Evolutionary conservation across 2,797 vertebrate species (phyloP).

Genomic region (Oreochromis mossambicus): DNA sequence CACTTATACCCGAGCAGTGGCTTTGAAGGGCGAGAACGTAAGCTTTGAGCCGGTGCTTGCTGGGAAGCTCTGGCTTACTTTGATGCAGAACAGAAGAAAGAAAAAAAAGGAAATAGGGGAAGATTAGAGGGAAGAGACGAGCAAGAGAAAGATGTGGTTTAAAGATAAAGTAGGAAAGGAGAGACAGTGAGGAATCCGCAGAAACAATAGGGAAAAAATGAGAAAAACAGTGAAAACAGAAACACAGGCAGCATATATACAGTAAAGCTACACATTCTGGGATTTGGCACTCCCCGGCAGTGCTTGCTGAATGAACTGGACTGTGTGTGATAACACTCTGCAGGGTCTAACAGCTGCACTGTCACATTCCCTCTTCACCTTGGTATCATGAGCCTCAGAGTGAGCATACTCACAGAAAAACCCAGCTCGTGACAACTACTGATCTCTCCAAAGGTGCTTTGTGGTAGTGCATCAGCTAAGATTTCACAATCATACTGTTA

Average conservation of each 20-base stretch:
- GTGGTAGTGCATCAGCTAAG: not conserved
- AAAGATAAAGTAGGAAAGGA: conserved; percentile 9
- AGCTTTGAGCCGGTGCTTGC: conserved; percentile 52
- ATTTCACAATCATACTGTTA: not conserved
- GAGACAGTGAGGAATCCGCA: not conserved
- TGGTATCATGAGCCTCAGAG: conserved; percentile 13
- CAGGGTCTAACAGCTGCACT: conserved; percentile 49
- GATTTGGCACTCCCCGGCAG: conserved; percentile 2
- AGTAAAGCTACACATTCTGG: conserved; percentile 6
- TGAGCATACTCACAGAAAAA: not conserved
- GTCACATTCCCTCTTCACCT: conserved; percentile 29
- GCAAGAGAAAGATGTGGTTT: conserved; percentile 11
- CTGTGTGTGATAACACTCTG: conserved; percentile 43
- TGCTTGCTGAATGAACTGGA: conserved; percentile 37
- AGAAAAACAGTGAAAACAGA: not conserved
- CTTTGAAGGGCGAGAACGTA: conserved; percentile 48
- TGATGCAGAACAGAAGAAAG: conserved; percentile 47
- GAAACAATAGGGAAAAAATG: not conserved
- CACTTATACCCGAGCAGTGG: conserved; percentile 23
- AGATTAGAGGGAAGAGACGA: conserved; percentile 35
- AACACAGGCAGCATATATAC: not conserved
- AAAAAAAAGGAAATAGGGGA: not conserved
- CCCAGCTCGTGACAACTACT: not conserved
- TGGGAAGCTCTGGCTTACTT: conserved; percentile 45
- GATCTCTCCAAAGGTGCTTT: not conserved